A percentile compares a stretch with the other conserved stretches of the same genome.
Evolutionary conservation across 2,888 invertebrate genomes (phyloP).

Genomic region (Stenichneumon culpator): DNA sequence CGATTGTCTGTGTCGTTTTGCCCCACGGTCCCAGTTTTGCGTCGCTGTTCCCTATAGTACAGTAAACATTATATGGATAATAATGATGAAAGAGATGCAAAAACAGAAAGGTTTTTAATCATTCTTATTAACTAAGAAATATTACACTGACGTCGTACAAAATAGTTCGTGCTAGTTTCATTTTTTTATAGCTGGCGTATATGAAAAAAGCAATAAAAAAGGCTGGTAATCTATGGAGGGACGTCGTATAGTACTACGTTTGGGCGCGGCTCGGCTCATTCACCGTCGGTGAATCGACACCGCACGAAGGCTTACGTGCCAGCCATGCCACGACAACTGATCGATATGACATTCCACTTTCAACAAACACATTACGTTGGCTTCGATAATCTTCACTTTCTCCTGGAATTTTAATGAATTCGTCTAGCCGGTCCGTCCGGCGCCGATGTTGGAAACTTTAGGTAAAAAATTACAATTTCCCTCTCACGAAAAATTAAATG

Average conservation of each 20-base stretch:
- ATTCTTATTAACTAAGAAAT: background rate
- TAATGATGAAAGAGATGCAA: background rate
- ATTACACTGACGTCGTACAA: background rate
- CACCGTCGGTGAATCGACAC: conserved; percentile 57
- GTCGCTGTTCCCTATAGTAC: background rate
- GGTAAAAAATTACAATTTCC: background rate
- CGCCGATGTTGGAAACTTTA: background rate
- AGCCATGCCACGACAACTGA: conserved; percentile 43
- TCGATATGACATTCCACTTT: conserved; percentile 64
- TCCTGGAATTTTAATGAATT: background rate
- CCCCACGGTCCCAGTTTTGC: no score
- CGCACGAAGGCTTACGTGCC: background rate
- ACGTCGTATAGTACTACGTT: conserved; percentile 59
- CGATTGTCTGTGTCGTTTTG: no score
- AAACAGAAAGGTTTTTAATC: background rate
- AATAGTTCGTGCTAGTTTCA: background rate
- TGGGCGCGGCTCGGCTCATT: conserved; percentile 65
- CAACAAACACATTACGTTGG: background rate
- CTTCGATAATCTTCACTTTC: conserved; percentile 5
- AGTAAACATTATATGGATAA: background rate
- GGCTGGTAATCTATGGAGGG: background rate
- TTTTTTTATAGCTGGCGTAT: background rate
- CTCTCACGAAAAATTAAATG: background rate
- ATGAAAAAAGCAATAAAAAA: background rate
- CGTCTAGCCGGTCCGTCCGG: background rate